These are phyloP conservation scores for Brachyistius frenatus DNA, from an alignment of 2,113 vertebrate species.

Conservation along the genomic window DNA sequence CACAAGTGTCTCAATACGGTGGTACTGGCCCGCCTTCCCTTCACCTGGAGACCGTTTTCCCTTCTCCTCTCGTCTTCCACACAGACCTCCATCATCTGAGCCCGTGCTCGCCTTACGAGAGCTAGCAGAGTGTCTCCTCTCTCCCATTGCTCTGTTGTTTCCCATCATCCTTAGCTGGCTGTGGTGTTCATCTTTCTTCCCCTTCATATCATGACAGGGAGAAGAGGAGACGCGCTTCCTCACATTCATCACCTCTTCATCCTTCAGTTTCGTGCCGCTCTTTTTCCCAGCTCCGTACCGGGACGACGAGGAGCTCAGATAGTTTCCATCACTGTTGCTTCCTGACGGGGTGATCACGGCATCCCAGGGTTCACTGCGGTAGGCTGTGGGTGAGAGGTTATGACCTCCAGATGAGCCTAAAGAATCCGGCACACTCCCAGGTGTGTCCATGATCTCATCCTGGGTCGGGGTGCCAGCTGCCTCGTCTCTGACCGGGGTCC, in stretches of 20 bases:
- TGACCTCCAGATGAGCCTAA: constrained; percentile 66
- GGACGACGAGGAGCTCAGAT: constrained; percentile 61
- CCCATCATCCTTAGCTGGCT: constrained; percentile 53
- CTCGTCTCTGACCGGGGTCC: constrained; percentile 95
- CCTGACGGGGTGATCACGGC: constrained; percentile 76
- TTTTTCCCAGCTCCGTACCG: constrained; percentile 71
- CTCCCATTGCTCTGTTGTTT: constrained; percentile 59
- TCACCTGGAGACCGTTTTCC: constrained; percentile 52
- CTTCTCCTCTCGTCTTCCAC: constrained; percentile 67
- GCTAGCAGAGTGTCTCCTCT: constrained; percentile 62
- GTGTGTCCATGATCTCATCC: constrained; percentile 98
- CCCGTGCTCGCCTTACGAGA: constrained; percentile 71
- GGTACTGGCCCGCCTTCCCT: constrained; percentile 86
- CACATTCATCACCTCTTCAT: constrained; percentile 77
- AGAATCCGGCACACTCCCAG: constrained; percentile 82
- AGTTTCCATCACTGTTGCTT: constrained; percentile 71
- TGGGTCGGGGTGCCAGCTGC: constrained; percentile 95
- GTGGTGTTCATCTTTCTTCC: constrained; percentile 69
- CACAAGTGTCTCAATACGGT: constrained; percentile 94
- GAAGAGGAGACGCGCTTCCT: constrained; percentile 83
- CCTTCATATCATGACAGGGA: constrained; percentile 84
- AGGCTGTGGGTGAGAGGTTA: constrained; percentile 84
- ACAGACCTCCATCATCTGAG: constrained; percentile 68
- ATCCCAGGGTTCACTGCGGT: constrained; percentile 84
- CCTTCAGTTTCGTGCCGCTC: constrained; percentile 63